Evolutionary conservation across 2,888 invertebrate species (phyloP).

Genomic region (Prosapia bicincta): DNA sequence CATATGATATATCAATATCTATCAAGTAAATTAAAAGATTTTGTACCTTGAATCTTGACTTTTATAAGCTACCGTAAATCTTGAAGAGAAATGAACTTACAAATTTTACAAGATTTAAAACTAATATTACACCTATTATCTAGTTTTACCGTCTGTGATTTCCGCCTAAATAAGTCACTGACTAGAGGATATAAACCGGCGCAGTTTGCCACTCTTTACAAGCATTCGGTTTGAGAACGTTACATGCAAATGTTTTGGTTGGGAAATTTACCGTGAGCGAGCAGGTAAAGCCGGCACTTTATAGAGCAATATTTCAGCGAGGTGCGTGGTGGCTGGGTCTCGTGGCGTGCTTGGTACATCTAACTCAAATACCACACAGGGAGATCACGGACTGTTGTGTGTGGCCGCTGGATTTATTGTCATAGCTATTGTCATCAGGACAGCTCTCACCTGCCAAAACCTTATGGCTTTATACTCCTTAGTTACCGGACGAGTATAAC

Average conservation of each 20-base stretch:
- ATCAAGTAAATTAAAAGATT: too few relatives aligned
- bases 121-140: too few relatives aligned
- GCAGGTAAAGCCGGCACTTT: background rate
- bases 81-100: too few relatives aligned
- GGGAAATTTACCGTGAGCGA: background rate
- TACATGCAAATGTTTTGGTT: background rate
- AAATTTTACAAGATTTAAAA: too few relatives aligned
- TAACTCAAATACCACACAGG: background rate
- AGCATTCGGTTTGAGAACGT: background rate
- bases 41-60: too few relatives aligned
- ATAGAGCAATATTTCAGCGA: conserved; percentile 2
- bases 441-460: background rate
- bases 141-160: too few relatives aligned
- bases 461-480: background rate
- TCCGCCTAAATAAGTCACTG: too few relatives aligned
- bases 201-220: background rate
- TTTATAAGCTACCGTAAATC: too few relatives aligned
- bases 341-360: background rate
- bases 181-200: too few relatives aligned
- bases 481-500: too few relatives aligned
- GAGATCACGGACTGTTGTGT: background rate
- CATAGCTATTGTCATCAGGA: background rate
- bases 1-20: too few relatives aligned
- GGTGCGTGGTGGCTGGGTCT: background rate
- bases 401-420: background rate